phyloP scores from a whole-genome alignment of 2,113 vertebrate species.

The Talpa occidentalis region DNA sequence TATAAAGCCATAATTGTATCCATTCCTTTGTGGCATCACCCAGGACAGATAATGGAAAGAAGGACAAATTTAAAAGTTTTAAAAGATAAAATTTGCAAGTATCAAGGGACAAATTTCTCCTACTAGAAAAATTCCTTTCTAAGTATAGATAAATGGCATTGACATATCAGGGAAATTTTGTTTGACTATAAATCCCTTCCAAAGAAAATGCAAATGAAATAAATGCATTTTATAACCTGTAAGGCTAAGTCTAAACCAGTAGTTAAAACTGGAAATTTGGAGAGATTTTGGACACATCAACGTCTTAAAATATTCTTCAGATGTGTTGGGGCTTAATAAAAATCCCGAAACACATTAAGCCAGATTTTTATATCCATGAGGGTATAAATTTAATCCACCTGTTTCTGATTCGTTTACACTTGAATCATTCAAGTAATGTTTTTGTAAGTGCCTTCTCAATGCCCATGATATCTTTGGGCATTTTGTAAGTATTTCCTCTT shows the following conservation, averaged over 20 bases:
- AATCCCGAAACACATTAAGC: constrained; percentile 10
- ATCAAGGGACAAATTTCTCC: constrained; percentile 10
- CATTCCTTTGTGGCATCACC: not conserved
- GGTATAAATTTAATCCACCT: constrained; percentile 62
- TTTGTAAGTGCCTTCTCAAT: constrained; percentile 33
- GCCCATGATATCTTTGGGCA: constrained; percentile 48
- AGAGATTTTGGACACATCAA: not conserved
- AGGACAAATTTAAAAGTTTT: not conserved
- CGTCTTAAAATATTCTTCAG: constrained; percentile 56
- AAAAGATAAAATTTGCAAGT: not conserved
- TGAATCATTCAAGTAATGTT: constrained; percentile 57
- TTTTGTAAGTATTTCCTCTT: constrained; percentile 63
- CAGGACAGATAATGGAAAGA: not conserved
- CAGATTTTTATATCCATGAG: constrained; percentile 34
- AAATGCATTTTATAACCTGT: not conserved
- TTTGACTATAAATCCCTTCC: not conserved
- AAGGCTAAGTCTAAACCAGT: not conserved
- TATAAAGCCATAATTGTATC: not conserved
- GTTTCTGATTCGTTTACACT: constrained; percentile 47
- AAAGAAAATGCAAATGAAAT: constrained; percentile 14
- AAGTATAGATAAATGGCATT: constrained; percentile 21
- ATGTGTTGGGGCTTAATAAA: constrained; percentile 36
- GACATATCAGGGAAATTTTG: not conserved
- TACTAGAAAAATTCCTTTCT: not conserved
- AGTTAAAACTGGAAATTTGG: not conserved